Base-by-base conservation (phyloP, 2,113 vertebrate genomes). In the Spea bombifrons region DNA sequence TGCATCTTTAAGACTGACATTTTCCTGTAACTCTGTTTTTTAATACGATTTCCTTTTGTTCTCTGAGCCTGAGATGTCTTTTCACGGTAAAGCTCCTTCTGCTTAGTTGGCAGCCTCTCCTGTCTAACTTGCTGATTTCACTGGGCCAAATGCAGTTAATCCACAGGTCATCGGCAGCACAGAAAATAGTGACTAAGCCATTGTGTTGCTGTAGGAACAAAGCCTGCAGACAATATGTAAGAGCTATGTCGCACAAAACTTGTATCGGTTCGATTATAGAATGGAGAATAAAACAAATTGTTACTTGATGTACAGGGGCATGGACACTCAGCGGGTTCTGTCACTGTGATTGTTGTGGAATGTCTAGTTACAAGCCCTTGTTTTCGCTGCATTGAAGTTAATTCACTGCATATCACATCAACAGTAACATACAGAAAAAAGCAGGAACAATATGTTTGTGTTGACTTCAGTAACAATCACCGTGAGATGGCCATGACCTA, bases 161-260 rank as follows among this genome's bases (percentile, higher is more conserved):
- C 85, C 83, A 81, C n/a, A 75, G 83, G 82, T 85, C 83, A 85
- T 70, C 1, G 43, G 77, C 78, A 77, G 78, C 78, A 78, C 72
- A 17, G 12, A 59, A 83, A 73, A 7, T 8, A 53, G 84, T 86
- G 85, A 85, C 83, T 84, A 81, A 81, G 74, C 55, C 8, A 78
- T 50, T 86, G 81, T 76, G 81, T 82, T 82, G 82, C 78, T 83
- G 82, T 77, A 71, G 81, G 75, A 81, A 66, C 57, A 80, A 84
- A 85, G 75, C 63, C 79, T 72, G 45, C 66, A 78, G 71, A 3
- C 81, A 65, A 2, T 47, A 30, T 82, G 82, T 70, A 9, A 3
- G 69, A 83, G 71, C 5, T 52, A 8, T 2, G 50, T 10, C 50
- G 30, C 30, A 30, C 1, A 30, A 30, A 30, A 30, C 30, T 30